Conservation (phyloP, 2,113 vertebrate species). For the Pardalotus punctatus region DNA sequence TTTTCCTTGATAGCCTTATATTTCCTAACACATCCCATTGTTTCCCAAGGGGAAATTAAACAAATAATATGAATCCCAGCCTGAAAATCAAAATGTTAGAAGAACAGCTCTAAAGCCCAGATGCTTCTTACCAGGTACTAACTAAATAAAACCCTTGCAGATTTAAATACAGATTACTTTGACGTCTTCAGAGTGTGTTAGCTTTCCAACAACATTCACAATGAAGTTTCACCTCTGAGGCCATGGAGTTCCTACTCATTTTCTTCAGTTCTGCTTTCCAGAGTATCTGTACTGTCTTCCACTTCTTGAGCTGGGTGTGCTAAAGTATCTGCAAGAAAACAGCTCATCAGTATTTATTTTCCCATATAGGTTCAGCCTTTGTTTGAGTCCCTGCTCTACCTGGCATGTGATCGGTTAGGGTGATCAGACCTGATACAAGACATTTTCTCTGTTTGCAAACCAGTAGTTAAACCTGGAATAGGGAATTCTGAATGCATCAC, state of each 20-base stretch:
- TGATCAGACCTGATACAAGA: background rate
- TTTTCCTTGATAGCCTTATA: background rate
- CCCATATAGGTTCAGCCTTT: background rate
- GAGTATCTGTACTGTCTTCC: conserved; percentile 48
- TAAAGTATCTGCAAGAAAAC: conserved; percentile 59
- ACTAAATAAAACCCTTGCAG: conserved; percentile 62
- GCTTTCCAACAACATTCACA: conserved; percentile 48
- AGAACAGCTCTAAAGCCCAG: conserved; percentile 72
- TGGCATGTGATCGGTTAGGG: background rate
- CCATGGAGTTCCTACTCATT: conserved; percentile 29
- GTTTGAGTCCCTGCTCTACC: background rate
- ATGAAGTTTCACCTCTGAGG: conserved; percentile 43
- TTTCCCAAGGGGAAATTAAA: conserved; percentile 48
- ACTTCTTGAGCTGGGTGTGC: conserved; percentile 22
- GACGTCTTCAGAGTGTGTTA: conserved; percentile 61
- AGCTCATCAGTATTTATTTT: background rate
- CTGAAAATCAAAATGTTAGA: conserved; percentile 61
- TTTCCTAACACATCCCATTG: conserved; percentile 13
- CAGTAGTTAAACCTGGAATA: background rate
- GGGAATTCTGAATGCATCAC: background rate
- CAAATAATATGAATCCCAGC: conserved; percentile 58
- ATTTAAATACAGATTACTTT: conserved; percentile 59
- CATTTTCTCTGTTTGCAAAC: background rate
- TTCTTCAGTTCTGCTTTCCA: conserved; percentile 58
- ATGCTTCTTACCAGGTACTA: conserved; percentile 52